Evolutionary conservation across 1,140 invertebrate species (phyloP), one percentile per base, ranked within the genome.

Genomic region (Druon quercuslanigerum): DNA sequence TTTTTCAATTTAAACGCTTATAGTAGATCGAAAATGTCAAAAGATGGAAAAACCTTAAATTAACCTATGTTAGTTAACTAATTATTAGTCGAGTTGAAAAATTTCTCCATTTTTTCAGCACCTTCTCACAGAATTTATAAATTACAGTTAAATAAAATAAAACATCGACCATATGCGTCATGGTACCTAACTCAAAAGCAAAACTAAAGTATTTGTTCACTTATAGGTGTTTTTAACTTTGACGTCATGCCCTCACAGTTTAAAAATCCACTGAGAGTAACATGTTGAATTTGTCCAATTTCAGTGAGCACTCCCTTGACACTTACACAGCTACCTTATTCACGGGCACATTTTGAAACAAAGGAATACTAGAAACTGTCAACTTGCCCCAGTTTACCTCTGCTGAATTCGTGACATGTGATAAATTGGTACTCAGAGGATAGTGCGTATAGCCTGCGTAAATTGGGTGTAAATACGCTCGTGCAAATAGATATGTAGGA

Each of bases 381-480:
- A 66, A 66, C 60, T 66, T 66, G 60, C 25, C 60, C 60, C n/a
- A 66, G 60, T 66, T 66, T 66, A 40, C 40, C 25, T 20, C 14
- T 66, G 20, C 60, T n/a, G 60, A 66, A 66, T 66, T 66, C 25
- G 60, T 66, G 60, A 33, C 60, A 66, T 33, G 60, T 66, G 60
- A 66, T 66, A 66, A 60, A 66, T 66, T 14, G 25, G 25, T 66
- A 66, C 20, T 12, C 20, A 40, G 57, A 13, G 25, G 14, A 46
- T 66, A 16, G 60, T 60, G 6, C 57, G 19, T 19, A 25, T 25
- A 60, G 57, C 33, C 14, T 60, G 57, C 57, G 57, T 60, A 60
- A 14, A 60, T 60, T 46, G 40, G 40, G 17, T 33, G 20, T 16
- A 60, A 66, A 66, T 66, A 33, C n/a, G 57, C 25, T 5, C 13